Conservation (phyloP, 2,797 vertebrate genomes). For the Enteromius thamalakanensis region DNA sequence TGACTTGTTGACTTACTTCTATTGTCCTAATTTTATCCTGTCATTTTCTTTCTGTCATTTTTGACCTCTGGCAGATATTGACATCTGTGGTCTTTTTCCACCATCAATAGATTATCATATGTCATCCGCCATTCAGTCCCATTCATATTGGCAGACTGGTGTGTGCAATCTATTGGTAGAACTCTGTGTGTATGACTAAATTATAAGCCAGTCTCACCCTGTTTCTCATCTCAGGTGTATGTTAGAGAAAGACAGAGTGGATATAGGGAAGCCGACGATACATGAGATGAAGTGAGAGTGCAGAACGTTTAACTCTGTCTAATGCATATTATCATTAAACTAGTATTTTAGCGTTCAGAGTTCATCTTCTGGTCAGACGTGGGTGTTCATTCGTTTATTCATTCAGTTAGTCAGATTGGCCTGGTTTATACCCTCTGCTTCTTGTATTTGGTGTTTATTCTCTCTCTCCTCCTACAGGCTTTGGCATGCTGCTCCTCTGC, state of each 20-base stretch:
- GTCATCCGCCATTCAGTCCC: not conserved
- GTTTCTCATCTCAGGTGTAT: not conserved
- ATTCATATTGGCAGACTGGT: not conserved
- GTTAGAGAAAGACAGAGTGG: not conserved
- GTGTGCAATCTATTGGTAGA: not conserved
- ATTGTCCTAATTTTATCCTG: not conserved
- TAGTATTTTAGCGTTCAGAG: not conserved
- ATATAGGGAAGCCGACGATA: not conserved
- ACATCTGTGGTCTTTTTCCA: not conserved
- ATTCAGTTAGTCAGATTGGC: not conserved
- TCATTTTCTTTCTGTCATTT: not conserved
- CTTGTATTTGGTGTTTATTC: slow-evolving; percentile 33
- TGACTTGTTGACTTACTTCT: not conserved
- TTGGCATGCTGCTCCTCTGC: slow-evolving; percentile 20
- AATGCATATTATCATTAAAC: not conserved
- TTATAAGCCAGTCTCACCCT: not conserved
- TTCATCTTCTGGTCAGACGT: not conserved
- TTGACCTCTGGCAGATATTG: not conserved
- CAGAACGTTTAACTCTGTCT: not conserved
- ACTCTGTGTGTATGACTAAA: not conserved
- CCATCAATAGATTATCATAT: slow-evolving; percentile 2
- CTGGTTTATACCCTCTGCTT: not conserved
- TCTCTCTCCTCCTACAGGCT: slow-evolving; percentile 30
- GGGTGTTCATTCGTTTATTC: not conserved
- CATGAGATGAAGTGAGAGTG: not conserved